Evolutionary conservation across 2,888 invertebrate genomes (phyloP).

Genomic region (Masnerella sp.): DNA sequence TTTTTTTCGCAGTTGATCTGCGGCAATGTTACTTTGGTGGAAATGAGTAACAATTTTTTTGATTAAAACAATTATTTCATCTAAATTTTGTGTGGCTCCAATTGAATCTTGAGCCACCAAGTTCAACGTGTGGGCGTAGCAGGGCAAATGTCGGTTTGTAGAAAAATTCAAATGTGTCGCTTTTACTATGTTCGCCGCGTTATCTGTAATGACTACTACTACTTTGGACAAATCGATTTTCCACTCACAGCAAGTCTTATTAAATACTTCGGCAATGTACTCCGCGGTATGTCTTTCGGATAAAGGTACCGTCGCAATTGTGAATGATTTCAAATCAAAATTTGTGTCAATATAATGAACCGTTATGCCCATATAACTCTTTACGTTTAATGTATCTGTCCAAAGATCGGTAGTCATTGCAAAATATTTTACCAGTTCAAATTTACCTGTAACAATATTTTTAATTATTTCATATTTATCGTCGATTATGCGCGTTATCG

Average conservation of each 20-base stretch:
- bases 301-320: neutral
- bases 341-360: neutral
- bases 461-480: conserved; percentile 9
- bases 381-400: conserved; percentile 3
- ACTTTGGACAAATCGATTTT: neutral
- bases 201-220: neutral
- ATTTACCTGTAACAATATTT: neutral
- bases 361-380: neutral
- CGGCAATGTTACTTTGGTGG: neutral
- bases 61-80: neutral
- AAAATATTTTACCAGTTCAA: neutral
- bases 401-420: conserved; percentile 34
- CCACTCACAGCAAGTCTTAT: neutral
- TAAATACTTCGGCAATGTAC: neutral
- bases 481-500: neutral
- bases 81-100: neutral
- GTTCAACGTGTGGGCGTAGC: conserved; percentile 3
- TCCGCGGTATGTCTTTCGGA: neutral
- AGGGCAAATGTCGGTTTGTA: neutral
- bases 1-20: neutral
- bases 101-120: neutral
- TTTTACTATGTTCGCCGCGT: neutral
- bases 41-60: neutral
- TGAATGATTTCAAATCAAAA: neutral
- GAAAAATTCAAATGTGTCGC: neutral